phyloP scores from a whole-genome alignment of 2,113 vertebrate species.

The Opisthocomus hoazin region DNA sequence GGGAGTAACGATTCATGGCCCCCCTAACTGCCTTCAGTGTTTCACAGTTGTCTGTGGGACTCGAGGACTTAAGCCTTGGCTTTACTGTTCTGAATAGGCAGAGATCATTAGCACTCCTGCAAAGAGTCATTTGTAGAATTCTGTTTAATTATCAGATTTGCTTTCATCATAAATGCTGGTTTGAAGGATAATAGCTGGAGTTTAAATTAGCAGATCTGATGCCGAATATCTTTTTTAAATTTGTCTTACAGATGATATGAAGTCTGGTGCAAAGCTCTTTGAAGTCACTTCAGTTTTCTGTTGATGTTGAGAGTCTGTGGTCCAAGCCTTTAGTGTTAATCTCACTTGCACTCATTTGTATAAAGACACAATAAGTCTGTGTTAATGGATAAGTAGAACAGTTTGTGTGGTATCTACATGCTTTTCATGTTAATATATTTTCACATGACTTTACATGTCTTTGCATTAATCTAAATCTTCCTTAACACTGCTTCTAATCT shows the following conservation, averaged over 20 bases:
- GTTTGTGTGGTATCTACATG: not conserved
- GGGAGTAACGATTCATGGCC: not conserved
- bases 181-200: not conserved
- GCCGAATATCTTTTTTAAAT: not conserved
- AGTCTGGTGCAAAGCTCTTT: not conserved
- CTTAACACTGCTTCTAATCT: not conserved
- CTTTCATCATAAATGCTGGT: not conserved
- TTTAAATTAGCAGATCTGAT: not conserved
- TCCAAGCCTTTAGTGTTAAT: not conserved
- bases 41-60: not conserved
- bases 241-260: not conserved
- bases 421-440: not conserved
- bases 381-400: not conserved
- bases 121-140: not conserved
- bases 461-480: not conserved
- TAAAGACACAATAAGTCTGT: not conserved
- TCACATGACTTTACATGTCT: not conserved
- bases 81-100: not conserved
- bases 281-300: not conserved
- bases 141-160: not conserved
- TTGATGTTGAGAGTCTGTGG: not conserved
- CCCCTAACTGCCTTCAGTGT: not conserved
- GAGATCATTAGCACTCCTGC: not conserved
- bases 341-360: not conserved
- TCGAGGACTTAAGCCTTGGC: not conserved